Base-by-base conservation (phyloP, 2,888 invertebrate genomes). In the Cantharis rufa region DNA sequence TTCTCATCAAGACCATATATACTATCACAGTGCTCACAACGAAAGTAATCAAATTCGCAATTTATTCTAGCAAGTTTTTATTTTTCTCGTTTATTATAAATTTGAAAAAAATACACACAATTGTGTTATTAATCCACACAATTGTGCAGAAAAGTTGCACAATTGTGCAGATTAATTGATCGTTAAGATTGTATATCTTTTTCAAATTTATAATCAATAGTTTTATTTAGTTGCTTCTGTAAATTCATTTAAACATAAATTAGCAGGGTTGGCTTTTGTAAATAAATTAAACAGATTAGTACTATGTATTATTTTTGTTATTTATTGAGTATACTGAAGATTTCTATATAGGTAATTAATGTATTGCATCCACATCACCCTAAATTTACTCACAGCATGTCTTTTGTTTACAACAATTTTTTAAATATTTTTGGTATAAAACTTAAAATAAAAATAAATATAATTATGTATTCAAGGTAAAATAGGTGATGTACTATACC, bases 341-440 rank as follows among this genome's bases (percentile, higher is more conserved):
- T n/a, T 48, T 24, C 24, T 48, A 1, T 48, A 1, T n/a, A n/a
- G 48, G 32, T 32, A 24, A 32, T 32, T 32, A 18, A 2, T 63
- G 16, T 63, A 63, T 68, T 74, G 48, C 68, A 72, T 18, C 76
- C 70, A 73, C 71, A 74, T 77, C 77, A 73, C 77, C 77, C 77
- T 74, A 73, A 71, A 24, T 63, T 21, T 24, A 62, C 62, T 62
- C 62, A 18, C n/a, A 63, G 71, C 71, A 71, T 62, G 71, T n/a
- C n/a, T n/a, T n/a, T n/a, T n/a, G n/a, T 18, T 32, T 32, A 13
- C 11, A 64, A 64, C 64, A 64, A 64, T 64, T 15, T 13, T 64
- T 64, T 13, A 16, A 16, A 16, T 63, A 16, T 15, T 63, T 63
- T 9, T 5, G 15, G 11, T 21, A 21, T 21, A 0, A 24, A 24